Conservation (phyloP, 2,797 vertebrate genomes). For the Gambusia yucatana region DNA sequence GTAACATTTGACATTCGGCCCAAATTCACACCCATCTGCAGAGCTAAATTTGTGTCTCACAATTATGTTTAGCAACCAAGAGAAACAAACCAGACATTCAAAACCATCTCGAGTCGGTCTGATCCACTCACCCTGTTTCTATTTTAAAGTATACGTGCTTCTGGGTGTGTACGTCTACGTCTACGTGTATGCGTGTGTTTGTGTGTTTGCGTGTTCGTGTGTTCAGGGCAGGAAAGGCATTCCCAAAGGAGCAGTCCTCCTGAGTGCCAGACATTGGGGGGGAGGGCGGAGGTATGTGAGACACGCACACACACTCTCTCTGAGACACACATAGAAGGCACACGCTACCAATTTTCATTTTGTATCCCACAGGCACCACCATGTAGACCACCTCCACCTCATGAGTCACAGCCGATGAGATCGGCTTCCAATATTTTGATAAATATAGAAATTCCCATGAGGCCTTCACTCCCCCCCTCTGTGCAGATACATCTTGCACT, state of each 20-base stretch:
- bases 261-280: slow-evolving; percentile 70
- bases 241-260: slow-evolving; percentile 71
- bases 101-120: slow-evolving; percentile 68
- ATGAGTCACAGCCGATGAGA: slow-evolving; percentile 35
- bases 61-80: slow-evolving; percentile 54
- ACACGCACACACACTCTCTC: slow-evolving; percentile 37
- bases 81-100: slow-evolving; percentile 65
- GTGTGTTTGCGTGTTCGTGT: slow-evolving; percentile 21
- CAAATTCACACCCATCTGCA: slow-evolving; percentile 23
- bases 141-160: slow-evolving; percentile 51
- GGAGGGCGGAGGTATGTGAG: slow-evolving; percentile 46
- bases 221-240: slow-evolving; percentile 65
- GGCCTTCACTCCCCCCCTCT: slow-evolving; percentile 1
- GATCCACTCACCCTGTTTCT: slow-evolving; percentile 68
- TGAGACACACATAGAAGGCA: slow-evolving; percentile 29
- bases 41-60: slow-evolving; percentile 20
- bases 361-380: slow-evolving; percentile 49
- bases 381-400: slow-evolving; percentile 45
- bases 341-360: slow-evolving; percentile 61
- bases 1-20: slow-evolving; percentile 37
- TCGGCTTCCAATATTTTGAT: slow-evolving; percentile 41
- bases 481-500: background rate
- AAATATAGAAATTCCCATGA: slow-evolving; percentile 36
- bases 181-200: slow-evolving; percentile 26
- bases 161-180: slow-evolving; percentile 22